Percentiles rank a stretch among this genome's conserved stretches.
Conservation (phyloP, 2,888 invertebrate species). For the Amaurobius ferox region DNA sequence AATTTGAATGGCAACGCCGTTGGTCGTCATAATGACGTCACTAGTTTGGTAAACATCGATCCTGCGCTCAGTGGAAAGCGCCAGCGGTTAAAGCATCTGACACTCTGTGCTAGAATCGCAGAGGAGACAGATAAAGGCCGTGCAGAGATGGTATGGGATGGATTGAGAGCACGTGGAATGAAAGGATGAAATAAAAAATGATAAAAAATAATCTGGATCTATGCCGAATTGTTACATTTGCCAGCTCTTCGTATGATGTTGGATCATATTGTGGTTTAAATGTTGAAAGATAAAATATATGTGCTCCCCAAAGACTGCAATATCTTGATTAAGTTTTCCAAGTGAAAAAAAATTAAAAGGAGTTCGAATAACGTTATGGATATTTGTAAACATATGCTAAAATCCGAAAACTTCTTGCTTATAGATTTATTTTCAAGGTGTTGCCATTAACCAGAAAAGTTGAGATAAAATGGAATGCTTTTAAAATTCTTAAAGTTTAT, state of each 20-base stretch:
- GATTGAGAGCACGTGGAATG: not conserved
- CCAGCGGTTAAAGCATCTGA: not conserved
- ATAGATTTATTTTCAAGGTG: no score
- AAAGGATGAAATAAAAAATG: not conserved
- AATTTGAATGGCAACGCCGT: conserved; percentile 18
- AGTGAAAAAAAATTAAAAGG: no score
- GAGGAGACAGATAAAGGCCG: not conserved
- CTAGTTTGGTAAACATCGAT: conserved; percentile 62
- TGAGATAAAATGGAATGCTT: no score
- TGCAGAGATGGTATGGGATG: not conserved
- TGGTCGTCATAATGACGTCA: conserved; percentile 44
- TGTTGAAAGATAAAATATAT: no score
- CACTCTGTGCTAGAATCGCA: conserved; percentile 4
- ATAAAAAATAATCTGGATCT: not conserved
- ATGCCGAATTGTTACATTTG: not conserved
- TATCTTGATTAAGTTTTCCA: no score
- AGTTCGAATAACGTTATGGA: no score
- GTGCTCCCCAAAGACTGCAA: no score
- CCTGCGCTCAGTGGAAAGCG: conserved; percentile 28
- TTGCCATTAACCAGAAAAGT: no score
- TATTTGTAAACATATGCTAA: no score
- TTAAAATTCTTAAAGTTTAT: no score
- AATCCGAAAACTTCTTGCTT: no score
- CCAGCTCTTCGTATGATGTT: not conserved
- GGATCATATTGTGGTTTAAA: no score